Percentiles rank a stretch among this genome's conserved stretches.
phyloP scores from a whole-genome alignment of 2,113 vertebrate species.

The Tragelaphus scriptus region DNA sequence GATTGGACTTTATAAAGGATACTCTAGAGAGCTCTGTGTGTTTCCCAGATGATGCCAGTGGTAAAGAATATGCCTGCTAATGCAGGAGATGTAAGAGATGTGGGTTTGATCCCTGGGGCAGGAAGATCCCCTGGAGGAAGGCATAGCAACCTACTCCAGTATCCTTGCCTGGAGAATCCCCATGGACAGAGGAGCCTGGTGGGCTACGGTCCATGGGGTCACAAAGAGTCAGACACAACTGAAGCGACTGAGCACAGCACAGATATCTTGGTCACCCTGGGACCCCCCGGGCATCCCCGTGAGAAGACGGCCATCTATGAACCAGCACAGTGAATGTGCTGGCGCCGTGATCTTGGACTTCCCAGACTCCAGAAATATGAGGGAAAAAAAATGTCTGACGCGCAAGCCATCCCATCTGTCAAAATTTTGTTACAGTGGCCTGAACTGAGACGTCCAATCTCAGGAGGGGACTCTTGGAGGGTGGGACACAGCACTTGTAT shows the following conservation, averaged over 20 bases:
- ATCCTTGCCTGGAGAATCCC: neutral
- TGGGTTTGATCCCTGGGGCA: neutral
- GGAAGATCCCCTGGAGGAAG: neutral
- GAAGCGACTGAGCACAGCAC: rapidly evolving
- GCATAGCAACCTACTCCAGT: neutral
- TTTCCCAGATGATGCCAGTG: neutral
- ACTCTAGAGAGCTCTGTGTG: neutral
- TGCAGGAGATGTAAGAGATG: neutral
- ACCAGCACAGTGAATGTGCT: neutral
- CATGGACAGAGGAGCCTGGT: neutral
- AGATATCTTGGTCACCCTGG: neutral
- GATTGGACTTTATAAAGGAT: neutral
- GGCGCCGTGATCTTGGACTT: rapidly evolving
- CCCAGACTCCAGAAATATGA: neutral
- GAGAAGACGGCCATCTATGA: rapidly evolving
- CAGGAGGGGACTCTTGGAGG: neutral
- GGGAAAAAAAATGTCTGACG: no score
- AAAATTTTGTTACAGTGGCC: rapidly evolving
- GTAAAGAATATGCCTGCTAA: rapidly evolving
- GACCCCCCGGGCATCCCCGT: rapidly evolving
- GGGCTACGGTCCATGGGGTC: rapidly evolving
- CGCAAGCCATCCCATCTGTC: neutral
- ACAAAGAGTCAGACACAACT: rapidly evolving
- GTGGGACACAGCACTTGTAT: no score
- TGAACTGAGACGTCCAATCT: neutral